Conservation (phyloP, 2,113 vertebrate genomes). For the Crocuta crocuta region DNA sequence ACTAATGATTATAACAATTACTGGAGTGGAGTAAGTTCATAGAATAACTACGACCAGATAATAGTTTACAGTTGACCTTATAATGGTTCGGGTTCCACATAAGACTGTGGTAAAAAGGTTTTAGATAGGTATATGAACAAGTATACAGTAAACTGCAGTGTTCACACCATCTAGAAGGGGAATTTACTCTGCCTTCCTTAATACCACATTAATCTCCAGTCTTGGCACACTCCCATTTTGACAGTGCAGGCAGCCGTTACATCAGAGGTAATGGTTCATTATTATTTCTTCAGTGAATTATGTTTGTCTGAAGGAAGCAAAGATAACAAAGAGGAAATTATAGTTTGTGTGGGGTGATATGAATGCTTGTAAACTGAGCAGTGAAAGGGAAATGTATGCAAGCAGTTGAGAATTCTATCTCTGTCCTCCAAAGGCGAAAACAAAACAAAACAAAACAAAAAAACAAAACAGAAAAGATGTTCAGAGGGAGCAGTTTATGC, state of each 20-base stretch:
- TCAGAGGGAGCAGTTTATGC: accelerated
- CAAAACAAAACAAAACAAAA: no score
- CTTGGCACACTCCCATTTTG: neutral
- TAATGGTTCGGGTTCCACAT: neutral
- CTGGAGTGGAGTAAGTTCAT: neutral
- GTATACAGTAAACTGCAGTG: neutral
- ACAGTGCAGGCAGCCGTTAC: neutral
- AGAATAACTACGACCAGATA: neutral
- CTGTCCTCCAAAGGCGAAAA: neutral
- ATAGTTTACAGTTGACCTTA: neutral
- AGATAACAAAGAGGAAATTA: conserved; percentile 76
- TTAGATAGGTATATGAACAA: neutral
- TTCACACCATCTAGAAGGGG: neutral
- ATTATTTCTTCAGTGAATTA: conserved; percentile 61
- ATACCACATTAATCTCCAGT: neutral
- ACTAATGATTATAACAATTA: neutral
- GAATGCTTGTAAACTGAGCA: conserved; percentile 52
- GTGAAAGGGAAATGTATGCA: neutral
- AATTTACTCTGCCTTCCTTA: conserved; percentile 11
- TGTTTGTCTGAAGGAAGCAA: conserved; percentile 67
- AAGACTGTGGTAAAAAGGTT: neutral
- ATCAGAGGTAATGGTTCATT: conserved; percentile 63
- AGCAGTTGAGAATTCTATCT: conserved; percentile 7
- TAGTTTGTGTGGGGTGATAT: conserved; percentile 51
- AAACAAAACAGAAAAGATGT: no score